Base-by-base conservation (phyloP, 2,888 invertebrate species). In the Hofmannophila pseudospretella region DNA sequence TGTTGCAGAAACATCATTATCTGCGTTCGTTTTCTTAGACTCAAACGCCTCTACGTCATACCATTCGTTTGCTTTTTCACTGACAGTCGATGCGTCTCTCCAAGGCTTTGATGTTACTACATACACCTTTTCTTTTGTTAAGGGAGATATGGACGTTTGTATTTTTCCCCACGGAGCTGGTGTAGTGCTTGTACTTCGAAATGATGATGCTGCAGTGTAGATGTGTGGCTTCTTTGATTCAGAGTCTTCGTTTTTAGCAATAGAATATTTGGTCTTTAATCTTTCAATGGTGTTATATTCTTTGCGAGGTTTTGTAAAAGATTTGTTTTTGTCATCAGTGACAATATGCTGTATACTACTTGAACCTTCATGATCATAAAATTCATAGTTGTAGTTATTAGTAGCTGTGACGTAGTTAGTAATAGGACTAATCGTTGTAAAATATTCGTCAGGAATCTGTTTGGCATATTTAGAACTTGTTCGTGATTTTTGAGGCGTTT, bases 61-160 rank as follows among this genome's bases (percentile, higher is more conserved):
- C 68, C 73, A 76, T 31, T 75, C 70, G 28, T 58, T 63, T n/a
- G 74, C 55, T 23, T 42, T 51, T 40, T 71, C 32, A 4, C 1
- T 31, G 8, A 10, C 5, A n/a, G 20, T 70, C 32, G 49, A 47
- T 23, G 61, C 51, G 32, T 76, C 80, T 45, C 65, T 73, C 79
- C 88, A 87, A 10, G 93, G 89, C 58, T 92, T 91, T 0, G 95
- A 94, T 2, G 95, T 95, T 0, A 95, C 94, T 1, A 95, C 93
- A 52, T 94, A 94, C 0, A 95, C 90, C 63, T 93, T 93, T 75
- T 95, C 95, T 57, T 92, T 92, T 3, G 93, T 93, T 39, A 91
- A 74, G n/a, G 94, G 91, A 7, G 93, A 92, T 61, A 93, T 91
- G 10, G 93, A 90, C 1, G 93, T 90, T 60, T 91, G 89, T 45